A percentile compares a stretch with the other conserved stretches of the same genome.
Conservation (phyloP, 1,140 invertebrate genomes). For the Stegodyphus dumicola region DNA sequence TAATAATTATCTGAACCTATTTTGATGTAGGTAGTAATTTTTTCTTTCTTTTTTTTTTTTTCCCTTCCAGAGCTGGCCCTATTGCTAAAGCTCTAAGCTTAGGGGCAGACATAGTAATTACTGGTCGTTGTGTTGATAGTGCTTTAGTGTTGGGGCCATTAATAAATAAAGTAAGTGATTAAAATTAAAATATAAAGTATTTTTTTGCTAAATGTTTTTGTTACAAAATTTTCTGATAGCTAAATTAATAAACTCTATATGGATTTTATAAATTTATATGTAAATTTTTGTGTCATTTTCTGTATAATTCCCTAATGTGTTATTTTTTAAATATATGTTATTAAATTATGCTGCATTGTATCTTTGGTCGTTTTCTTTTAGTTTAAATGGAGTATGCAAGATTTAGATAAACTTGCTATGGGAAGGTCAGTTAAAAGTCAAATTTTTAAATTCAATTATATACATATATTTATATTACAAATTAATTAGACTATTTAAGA, state of each 20-base stretch:
- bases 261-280: no score
- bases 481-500: not conserved
- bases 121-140: slow-evolving; percentile 72
- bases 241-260: not conserved
- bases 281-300: not conserved
- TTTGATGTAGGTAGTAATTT: not conserved
- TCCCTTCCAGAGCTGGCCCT: slow-evolving; percentile 68
- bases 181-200: slow-evolving; percentile 13
- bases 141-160: slow-evolving; percentile 71
- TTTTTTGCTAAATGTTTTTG: not conserved
- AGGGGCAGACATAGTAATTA: slow-evolving; percentile 73
- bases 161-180: slow-evolving; percentile 67
- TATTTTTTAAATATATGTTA: not conserved
- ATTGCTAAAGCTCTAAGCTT: slow-evolving; percentile 70
- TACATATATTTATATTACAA: not conserved
- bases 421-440: slow-evolving; percentile 62
- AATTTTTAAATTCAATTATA: no score
- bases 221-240: not conserved
- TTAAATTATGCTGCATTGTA: not conserved
- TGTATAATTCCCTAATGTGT: not conserved
- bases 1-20: not conserved
- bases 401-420: slow-evolving; percentile 69
- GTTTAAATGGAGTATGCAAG: slow-evolving; percentile 68
- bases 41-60: not conserved
- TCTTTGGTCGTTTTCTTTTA: slow-evolving; percentile 62